Base-by-base conservation (phyloP, 2,888 invertebrate genomes). In the Thecophora atra region DNA sequence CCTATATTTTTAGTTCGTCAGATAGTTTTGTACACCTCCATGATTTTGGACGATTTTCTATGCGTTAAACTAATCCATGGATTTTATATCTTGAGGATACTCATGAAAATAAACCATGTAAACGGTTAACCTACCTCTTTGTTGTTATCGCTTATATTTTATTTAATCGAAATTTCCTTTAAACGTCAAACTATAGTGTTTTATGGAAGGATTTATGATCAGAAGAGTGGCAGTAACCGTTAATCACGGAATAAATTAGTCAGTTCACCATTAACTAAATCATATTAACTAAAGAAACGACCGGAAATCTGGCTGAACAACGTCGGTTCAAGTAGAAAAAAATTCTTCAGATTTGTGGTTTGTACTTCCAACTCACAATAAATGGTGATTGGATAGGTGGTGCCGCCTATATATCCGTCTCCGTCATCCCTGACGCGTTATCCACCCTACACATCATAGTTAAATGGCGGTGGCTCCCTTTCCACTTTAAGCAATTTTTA, bases 401-500 rank as follows among this genome's bases (percentile, higher is more conserved):
- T 17, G 17, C 15, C 5, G 30, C 60, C 3, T 60, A 3, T 15
- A 60, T n/a, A 60, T 13, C 19, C n/a, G 7, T 3, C 5, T 26
- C 21, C 24, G 13, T 4, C n/a, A 30, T 11, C 17, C 3, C 60
- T 30, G 58, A 15, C 15, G 26, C n/a, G n/a, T 0, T 30, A 28
- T 15, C 56, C 21, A 13, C 17, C 26, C 30, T 17, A 17, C 17
- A n/a, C n/a, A n/a, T n/a, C n/a, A 24, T 19, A 15, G 17, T 47
- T 11, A 17, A 47, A 11, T n/a, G 47, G 1, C 37, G 37, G 30
- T n/a, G 17, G 66, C 66, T n/a, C n/a, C n/a, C n/a, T 21, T 5
- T 24, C 19, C 44, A n/a, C 26, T 66, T 30, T 66, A 28, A 68
- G 58, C 68, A 44, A 68, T 24, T 68, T 56, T 17, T 58, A 26